Conservation (phyloP, 1,140 invertebrate genomes). For the Tetragnatha versicolor region DNA sequence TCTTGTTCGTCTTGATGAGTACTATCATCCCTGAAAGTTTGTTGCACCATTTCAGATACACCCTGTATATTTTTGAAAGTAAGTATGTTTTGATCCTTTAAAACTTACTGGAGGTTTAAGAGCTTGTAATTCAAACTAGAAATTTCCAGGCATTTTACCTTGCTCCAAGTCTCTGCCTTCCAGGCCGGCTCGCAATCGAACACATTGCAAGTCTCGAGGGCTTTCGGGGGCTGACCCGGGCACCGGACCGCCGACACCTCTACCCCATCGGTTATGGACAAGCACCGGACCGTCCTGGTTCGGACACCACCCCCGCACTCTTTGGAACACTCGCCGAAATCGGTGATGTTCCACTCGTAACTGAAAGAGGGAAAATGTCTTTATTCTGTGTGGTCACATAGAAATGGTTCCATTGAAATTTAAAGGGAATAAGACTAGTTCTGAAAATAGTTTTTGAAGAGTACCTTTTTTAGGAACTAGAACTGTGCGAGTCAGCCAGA, state of each 20-base stretch:
- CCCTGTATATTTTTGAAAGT: neutral
- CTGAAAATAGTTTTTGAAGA: too few species aligned
- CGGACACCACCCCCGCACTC: constrained; percentile 85
- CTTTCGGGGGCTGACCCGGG: constrained; percentile 81
- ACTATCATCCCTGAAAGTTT: too few species aligned
- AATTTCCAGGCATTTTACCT: constrained; percentile 65
- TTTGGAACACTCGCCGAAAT: constrained; percentile 79
- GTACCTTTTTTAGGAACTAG: too few species aligned
- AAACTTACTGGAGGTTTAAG: neutral
- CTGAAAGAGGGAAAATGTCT: constrained; percentile 2
- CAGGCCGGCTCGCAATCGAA: constrained; percentile 88
- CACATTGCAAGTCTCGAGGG: constrained; percentile 89
- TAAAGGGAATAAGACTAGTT: too few species aligned
- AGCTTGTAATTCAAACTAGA: neutral
- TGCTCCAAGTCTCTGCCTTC: constrained; percentile 84
- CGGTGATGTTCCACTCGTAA: constrained; percentile 77
- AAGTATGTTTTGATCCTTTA: too few species aligned
- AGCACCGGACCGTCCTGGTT: constrained; percentile 74
- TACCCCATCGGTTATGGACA: constrained; percentile 85
- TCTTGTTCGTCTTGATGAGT: too few species aligned
- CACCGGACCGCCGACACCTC: constrained; percentile 88
- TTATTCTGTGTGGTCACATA: too few species aligned
- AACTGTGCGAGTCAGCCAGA: too few species aligned
- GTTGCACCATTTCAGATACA: neutral
- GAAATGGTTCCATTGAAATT: too few species aligned